Evolutionary conservation across 2,113 vertebrate genomes (phyloP), one percentile per base, ranked within the genome.

Genomic region (Tursiops truncatus): DNA sequence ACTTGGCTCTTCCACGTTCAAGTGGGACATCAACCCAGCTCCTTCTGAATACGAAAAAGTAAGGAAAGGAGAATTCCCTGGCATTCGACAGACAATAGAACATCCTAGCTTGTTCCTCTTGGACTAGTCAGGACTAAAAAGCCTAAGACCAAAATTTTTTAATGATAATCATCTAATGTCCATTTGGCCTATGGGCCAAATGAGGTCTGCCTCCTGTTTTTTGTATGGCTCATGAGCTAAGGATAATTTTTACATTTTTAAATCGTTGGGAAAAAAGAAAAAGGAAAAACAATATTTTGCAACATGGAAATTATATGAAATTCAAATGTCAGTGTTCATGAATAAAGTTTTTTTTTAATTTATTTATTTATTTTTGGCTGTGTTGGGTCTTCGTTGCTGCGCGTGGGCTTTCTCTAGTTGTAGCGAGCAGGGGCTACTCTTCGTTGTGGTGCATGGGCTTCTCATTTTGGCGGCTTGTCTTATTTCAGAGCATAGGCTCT

Each of bases 241-340:
- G 31, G 63, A 60, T 33, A 47, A 33, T 67, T 84, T 93, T 74
- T 38, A 63, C 3, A 50, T 60, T 96, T 95, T 67, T 8, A 68
- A 95, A 74, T 56, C 33, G 68, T 8, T 67, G 71, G 33, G 14
- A 62, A 62, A 56, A 82, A 89, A 86, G 20, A 70, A 36, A 63
- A 60, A 74, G 84, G 31, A 77, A 84, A 95, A 85, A 36, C 21
- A 74, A 23, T 56, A 89, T 74, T 86, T 93, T 88, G 53, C 94
- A 41, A 50, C 79, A 87, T 50, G 63, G n/a, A 89, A 91, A 86
- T 63, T 58, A 63, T 36, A 26, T 47, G 25, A 83, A 82, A 87
- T 83, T 95, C 79, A 74, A 83, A 77, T 80, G 82, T 79, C 50
- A 26, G 31, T 60, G 50, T 58, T 79, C 23, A 63, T 53, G 53